phyloP scores from a whole-genome alignment of 1,140 invertebrate species.

The Microplitis demolitor region DNA sequence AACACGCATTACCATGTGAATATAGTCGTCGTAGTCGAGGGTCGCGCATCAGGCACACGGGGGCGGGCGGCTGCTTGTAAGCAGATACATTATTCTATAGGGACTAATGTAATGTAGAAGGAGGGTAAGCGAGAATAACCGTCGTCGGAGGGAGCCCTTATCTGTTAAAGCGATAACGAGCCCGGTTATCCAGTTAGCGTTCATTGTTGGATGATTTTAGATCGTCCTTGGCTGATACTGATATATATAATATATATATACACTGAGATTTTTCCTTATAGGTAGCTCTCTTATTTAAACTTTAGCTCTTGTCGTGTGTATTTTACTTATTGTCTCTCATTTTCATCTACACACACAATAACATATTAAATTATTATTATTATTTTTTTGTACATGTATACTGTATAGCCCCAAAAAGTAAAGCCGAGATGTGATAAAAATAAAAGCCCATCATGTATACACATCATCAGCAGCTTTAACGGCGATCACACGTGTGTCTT shows the following conservation, averaged over 20 bases:
- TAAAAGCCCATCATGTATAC: neutral
- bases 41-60: slow-evolving; percentile 31
- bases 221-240: slow-evolving; percentile 37
- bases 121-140: slow-evolving; percentile 34
- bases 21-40: slow-evolving; percentile 42
- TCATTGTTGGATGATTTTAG: slow-evolving; percentile 60
- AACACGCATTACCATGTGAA: slow-evolving; percentile 60
- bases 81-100: slow-evolving; percentile 56
- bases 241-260: slow-evolving; percentile 2
- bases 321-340: neutral
- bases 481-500: slow-evolving; percentile 32
- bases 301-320: neutral
- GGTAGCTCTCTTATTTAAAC: slow-evolving; percentile 36
- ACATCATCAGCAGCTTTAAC: slow-evolving; percentile 20
- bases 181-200: slow-evolving; percentile 60
- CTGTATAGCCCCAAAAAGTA: too few relatives aligned
- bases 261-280: neutral
- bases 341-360: too few relatives aligned
- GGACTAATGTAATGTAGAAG: slow-evolving; percentile 57
- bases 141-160: slow-evolving; percentile 39
- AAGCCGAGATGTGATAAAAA: neutral
- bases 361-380: too few relatives aligned
- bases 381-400: too few relatives aligned
- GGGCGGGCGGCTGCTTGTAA: slow-evolving; percentile 43
- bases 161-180: slow-evolving; percentile 52